These are phyloP conservation scores for Pseudotriccus pelzelni DNA, from an alignment of 2,797 vertebrate genomes.

Conservation along the genomic window DNA sequence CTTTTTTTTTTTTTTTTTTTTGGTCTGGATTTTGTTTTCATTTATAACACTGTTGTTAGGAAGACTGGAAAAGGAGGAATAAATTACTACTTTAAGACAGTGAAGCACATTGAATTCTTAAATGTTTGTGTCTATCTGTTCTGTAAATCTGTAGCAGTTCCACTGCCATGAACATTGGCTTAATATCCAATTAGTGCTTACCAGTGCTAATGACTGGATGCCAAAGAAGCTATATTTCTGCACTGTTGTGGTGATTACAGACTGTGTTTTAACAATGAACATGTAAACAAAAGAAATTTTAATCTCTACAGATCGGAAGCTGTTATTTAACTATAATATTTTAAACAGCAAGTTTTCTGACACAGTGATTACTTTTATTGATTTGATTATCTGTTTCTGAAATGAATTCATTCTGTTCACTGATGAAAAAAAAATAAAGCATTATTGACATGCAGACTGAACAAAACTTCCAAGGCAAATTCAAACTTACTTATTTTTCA, in stretches of 20 bases:
- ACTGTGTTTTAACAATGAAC: background rate
- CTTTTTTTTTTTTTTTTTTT: background rate
- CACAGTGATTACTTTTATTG: background rate
- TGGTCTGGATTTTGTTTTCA: background rate
- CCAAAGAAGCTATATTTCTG: background rate
- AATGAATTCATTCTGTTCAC: background rate
- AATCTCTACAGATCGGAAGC: background rate
- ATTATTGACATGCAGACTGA: background rate
- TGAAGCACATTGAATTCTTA: background rate
- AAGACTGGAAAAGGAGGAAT: background rate
- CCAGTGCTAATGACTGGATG: background rate
- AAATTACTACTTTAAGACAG: background rate
- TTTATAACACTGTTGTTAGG: background rate
- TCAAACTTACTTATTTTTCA: background rate
- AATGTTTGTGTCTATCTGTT: background rate
- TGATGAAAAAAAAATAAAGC: background rate
- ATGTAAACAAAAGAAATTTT: background rate
- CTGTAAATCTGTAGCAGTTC: background rate
- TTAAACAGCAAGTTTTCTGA: background rate
- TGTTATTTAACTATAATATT: background rate
- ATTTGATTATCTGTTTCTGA: background rate
- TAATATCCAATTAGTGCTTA: constrained; percentile 11
- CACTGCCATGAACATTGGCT: background rate
- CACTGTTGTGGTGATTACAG: background rate
- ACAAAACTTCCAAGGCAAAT: background rate